Base-by-base conservation (phyloP, 2,797 vertebrate genomes). In the Octomys mimax region DNA sequence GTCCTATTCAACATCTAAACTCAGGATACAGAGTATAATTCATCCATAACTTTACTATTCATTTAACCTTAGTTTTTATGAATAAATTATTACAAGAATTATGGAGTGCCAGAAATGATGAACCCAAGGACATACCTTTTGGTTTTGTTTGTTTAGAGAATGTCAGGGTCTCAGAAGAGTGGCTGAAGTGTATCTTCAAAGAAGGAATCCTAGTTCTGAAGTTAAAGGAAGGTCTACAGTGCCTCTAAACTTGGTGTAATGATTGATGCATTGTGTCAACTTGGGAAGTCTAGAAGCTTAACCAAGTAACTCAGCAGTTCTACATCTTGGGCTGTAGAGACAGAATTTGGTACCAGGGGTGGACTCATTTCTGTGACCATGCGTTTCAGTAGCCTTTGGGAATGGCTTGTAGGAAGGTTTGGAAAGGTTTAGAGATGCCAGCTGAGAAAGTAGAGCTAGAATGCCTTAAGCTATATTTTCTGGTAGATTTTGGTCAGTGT, bases 161-260 rank as follows among this genome's bases (percentile, higher is more conserved):
- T 9, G 85, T 28, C 24, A 78, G 64, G 22, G 19, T 94, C 62
- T 96, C 81, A 90, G 66, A 82, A 87, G 19, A 57, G 46, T 92
- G 16, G 86, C 26, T 91, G 68, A 89, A 71, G 21, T 22, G 26
- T 22, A 80, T 3, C 52, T 94, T 80, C n/a, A 78, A 83, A 75
- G 70, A 79, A 16, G 14, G 71, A 70, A 86, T 19, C 4, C 42
- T 85, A 80, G 22, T 87, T 89, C 36, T 91, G 83, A 92, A 54
- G 49, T 87, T 92, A 87, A 96, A 88, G 3, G 52, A 54, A 57
- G 80, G 62, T 26, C 14, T 86, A 36, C 16, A 42, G 31, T 73
- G 64, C 52, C 61, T 94, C 59, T 96, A 83, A 93, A 89, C 92
- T 90, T 91, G 33, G 66, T n/a, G 33, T n/a, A n/a, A 68, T 68